Conservation (phyloP, 2,797 vertebrate species). For the Pseudomugil tenellus region DNA sequence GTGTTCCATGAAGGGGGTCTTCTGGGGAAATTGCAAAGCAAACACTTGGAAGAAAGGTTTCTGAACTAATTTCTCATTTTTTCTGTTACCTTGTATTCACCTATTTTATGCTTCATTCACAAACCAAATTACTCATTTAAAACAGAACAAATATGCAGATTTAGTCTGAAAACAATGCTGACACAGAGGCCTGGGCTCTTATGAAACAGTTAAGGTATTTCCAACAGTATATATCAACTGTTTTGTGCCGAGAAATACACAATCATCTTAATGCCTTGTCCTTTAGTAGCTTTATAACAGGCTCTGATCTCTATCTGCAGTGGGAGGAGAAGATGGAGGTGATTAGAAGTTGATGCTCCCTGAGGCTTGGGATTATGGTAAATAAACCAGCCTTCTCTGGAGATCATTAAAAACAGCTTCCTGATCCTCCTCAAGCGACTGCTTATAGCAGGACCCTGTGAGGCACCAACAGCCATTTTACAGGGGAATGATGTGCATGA, state of each 20-base stretch:
- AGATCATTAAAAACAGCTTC: constrained; percentile 75
- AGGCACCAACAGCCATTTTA: constrained; percentile 39
- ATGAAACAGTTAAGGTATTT: constrained; percentile 10
- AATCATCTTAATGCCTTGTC: constrained; percentile 63
- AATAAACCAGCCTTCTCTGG: constrained; percentile 67
- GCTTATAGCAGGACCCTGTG: constrained; percentile 59
- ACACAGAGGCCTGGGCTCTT: background rate
- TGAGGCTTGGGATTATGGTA: constrained; percentile 80
- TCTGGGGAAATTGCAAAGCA: too few relatives aligned
- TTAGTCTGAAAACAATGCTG: too few relatives aligned
- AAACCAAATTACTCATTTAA: too few relatives aligned
- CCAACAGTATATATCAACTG: constrained; percentile 19
- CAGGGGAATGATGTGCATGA: constrained; percentile 13
- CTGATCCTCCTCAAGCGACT: constrained; percentile 59
- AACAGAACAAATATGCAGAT: too few relatives aligned
- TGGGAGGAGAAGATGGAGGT: constrained; percentile 69
- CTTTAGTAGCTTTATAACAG: constrained; percentile 73
- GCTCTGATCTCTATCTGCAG: constrained; percentile 74
- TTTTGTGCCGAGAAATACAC: constrained; percentile 32
- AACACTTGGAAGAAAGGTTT: too few relatives aligned
- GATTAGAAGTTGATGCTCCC: constrained; percentile 79
- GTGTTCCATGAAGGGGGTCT: too few relatives aligned
- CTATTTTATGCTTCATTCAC: too few relatives aligned
- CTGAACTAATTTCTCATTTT: too few relatives aligned
- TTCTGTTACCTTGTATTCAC: too few relatives aligned